Conservation (phyloP, 2,113 vertebrate species). For the Speoplatyrhinus poulsoni region DNA sequence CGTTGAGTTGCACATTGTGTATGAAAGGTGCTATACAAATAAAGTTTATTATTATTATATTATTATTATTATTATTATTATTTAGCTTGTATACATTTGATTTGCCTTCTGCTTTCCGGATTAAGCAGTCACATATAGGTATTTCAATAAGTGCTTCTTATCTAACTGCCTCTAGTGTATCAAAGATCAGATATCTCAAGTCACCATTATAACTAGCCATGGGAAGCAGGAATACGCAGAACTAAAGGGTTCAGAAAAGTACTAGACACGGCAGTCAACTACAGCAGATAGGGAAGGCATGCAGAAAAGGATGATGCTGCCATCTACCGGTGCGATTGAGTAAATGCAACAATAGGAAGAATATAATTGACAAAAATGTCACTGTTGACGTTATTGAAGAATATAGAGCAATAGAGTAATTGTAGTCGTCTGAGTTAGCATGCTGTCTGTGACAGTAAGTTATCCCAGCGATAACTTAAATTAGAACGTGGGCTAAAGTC, state of each 20-base stretch:
- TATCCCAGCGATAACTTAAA: slow-evolving; percentile 2
- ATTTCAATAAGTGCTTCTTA: slow-evolving; percentile 14
- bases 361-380: not conserved
- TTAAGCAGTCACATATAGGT: slow-evolving; percentile 13
- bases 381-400: slow-evolving; percentile 11
- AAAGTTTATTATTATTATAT: too few species aligned
- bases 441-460: not conserved
- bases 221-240: not conserved
- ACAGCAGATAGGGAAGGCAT: not conserved
- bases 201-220: not conserved
- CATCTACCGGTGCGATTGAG: slow-evolving; percentile 61
- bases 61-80: not conserved
- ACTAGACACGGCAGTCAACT: not conserved
- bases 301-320: slow-evolving; percentile 59
- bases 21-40: too few species aligned
- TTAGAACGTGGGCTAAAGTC: slow-evolving; percentile 10
- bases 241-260: not conserved
- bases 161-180: slow-evolving; percentile 1
- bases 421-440: too few species aligned
- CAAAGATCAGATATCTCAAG: slow-evolving; percentile 2
- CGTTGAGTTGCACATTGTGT: too few species aligned
- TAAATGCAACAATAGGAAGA: slow-evolving; percentile 1
- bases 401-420: slow-evolving; percentile 1
- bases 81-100: slow-evolving; percentile 28
- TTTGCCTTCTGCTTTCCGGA: slow-evolving; percentile 21